Percentiles rank a stretch among this genome's conserved stretches.
Conservation (phyloP, 2,797 vertebrate genomes). For the Rhinella marina region DNA sequence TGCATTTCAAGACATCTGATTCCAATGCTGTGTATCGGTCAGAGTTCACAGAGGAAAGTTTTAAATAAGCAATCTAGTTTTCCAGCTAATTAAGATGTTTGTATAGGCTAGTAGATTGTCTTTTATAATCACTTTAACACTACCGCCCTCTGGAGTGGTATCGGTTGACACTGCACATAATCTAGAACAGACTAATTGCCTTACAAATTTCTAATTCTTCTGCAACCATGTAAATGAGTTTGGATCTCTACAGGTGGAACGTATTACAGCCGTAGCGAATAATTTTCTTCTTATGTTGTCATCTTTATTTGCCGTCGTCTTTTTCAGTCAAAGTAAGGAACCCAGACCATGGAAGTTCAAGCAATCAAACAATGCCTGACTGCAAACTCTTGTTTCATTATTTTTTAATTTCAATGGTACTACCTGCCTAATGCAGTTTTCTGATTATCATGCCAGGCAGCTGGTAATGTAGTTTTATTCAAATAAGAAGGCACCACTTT, state of each 20-base stretch:
- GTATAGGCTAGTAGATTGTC: slow-evolving; percentile 81
- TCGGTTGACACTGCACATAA: slow-evolving; percentile 83
- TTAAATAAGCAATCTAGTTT: slow-evolving; percentile 78
- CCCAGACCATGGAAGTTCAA: slow-evolving; percentile 77
- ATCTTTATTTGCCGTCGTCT: slow-evolving; percentile 83
- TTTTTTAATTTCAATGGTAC: slow-evolving; percentile 94
- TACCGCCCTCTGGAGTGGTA: slow-evolving; percentile 82
- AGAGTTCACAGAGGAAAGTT: slow-evolving; percentile 73
- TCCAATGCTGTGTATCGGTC: slow-evolving; percentile 72
- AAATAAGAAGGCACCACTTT: slow-evolving; percentile 79
- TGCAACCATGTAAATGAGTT: slow-evolving; percentile 82
- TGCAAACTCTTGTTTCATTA: slow-evolving; percentile 92
- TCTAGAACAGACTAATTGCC: slow-evolving; percentile 85
- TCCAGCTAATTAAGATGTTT: slow-evolving; percentile 85
- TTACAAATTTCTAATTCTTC: slow-evolving; percentile 82
- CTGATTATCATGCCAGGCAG: slow-evolving; percentile 81
- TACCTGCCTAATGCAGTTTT: slow-evolving; percentile 97
- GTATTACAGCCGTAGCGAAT: slow-evolving; percentile 76
- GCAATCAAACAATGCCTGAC: slow-evolving; percentile 84
- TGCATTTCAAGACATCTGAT: slow-evolving; percentile 77
- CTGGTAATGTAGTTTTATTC: slow-evolving; percentile 79
- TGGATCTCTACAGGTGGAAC: slow-evolving; percentile 80
- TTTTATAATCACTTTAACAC: slow-evolving; percentile 80
- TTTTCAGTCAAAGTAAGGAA: slow-evolving; percentile 79
- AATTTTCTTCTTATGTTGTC: slow-evolving; percentile 79